Evolutionary conservation across 2,797 vertebrate species (phyloP).

Genomic region (Ceyx erithaca): DNA sequence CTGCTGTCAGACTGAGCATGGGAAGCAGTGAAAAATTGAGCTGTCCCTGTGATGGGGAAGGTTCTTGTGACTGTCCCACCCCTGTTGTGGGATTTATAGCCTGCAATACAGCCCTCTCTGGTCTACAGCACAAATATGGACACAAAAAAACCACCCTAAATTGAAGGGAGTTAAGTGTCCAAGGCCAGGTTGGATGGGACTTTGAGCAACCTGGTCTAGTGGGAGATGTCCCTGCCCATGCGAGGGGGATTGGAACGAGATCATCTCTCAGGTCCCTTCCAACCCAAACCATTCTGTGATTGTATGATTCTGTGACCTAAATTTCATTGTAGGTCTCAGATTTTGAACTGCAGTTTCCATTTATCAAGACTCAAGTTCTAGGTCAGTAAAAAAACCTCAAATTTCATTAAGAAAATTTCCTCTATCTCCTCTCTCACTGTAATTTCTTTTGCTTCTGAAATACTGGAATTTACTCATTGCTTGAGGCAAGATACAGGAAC

Average conservation of each 20-base stretch:
- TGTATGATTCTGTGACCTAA: not conserved
- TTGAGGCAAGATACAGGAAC: slow-evolving; percentile 13
- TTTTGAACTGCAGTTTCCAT: not conserved
- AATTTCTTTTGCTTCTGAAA: slow-evolving; percentile 30
- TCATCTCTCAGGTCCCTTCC: not conserved
- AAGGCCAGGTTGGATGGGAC: not conserved
- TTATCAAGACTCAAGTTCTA: not conserved
- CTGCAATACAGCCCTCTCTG: not conserved
- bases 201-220: not conserved
- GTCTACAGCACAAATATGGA: not conserved
- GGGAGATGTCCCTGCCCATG: no score
- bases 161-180: not conserved
- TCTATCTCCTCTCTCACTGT: not conserved
- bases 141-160: not conserved
- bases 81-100: rapidly evolving
- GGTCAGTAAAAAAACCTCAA: not conserved
- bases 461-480: slow-evolving; percentile 14
- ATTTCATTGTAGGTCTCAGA: not conserved
- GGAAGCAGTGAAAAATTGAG: not conserved
- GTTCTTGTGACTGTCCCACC: rapidly evolving
- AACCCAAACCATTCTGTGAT: not conserved
- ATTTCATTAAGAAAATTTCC: slow-evolving; percentile 5
- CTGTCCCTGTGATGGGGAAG: rapidly evolving
- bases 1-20: not conserved
- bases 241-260: not conserved